phyloP scores from a whole-genome alignment of 2,113 vertebrate species.

The Trematocara stigmaticum region DNA sequence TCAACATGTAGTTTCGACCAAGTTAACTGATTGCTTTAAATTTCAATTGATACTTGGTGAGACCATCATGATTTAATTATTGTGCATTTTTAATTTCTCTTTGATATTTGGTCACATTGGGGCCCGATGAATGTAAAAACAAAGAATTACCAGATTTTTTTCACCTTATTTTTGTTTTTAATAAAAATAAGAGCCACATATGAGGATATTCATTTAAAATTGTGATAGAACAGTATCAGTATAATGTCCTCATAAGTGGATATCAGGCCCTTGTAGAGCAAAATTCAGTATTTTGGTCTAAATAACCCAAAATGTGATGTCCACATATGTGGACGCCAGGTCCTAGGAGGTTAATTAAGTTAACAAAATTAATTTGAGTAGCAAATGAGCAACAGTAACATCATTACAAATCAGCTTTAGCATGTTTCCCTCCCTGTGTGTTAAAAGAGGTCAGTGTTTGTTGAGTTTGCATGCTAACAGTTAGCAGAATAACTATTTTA shows the following conservation, averaged over 20 bases:
- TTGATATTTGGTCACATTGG: too few species aligned
- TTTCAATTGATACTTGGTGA: not conserved
- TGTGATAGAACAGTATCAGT: too few species aligned
- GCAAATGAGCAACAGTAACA: not conserved
- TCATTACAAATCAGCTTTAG: not conserved
- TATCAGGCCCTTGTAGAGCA: too few species aligned
- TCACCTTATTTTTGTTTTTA: too few species aligned
- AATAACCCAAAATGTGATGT: too few species aligned
- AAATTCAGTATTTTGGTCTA: too few species aligned
- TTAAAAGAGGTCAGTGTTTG: not conserved
- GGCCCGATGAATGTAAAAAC: too few species aligned
- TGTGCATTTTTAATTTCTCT: not conserved
- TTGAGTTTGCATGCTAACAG: not conserved
- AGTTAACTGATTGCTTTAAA: not conserved
- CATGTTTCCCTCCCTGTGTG: not conserved
- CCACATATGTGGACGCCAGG: too few species aligned
- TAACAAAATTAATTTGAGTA: not conserved
- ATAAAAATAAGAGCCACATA: too few species aligned
- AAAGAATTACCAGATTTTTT: too few species aligned
- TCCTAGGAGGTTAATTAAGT: not conserved
- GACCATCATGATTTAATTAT: not conserved
- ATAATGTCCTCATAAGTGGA: too few species aligned
- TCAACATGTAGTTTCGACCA: not conserved
- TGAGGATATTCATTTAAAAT: too few species aligned
- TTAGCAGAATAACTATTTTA: not conserved